phyloP scores from a whole-genome alignment of 2,888 invertebrate genomes.

The Plemyria rubiginata region DNA sequence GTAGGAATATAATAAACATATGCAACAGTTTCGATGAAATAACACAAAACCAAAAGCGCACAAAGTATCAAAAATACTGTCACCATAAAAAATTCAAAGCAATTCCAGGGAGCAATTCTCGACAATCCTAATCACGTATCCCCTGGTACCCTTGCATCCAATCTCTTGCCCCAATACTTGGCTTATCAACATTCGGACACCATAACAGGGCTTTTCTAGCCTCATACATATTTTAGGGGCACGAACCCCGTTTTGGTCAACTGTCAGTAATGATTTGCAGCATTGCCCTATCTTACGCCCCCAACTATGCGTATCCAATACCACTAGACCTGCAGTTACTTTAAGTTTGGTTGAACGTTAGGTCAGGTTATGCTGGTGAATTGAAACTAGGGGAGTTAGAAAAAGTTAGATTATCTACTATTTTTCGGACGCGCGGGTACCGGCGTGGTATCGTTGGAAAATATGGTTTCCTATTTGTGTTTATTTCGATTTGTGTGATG shows the following conservation, averaged over 20 bases:
- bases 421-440: conserved; percentile 77
- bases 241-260: conserved; percentile 81
- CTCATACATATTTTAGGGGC: conserved; percentile 84
- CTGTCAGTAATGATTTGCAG: conserved; percentile 85
- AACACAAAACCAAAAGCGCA: not conserved
- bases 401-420: conserved; percentile 83
- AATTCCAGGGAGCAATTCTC: conserved; percentile 54
- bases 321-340: conserved; percentile 43
- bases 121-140: conserved; percentile 71
- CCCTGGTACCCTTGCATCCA: conserved; percentile 57
- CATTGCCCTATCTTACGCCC: conserved; percentile 75
- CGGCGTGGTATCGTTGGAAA: conserved; percentile 78
- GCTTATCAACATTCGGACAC: conserved; percentile 85
- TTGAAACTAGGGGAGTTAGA: conserved; percentile 73
- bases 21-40: not conserved
- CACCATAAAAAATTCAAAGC: conserved; percentile 42
- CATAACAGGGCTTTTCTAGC: conserved; percentile 80
- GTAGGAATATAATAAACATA: too few species aligned
- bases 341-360: not conserved
- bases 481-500: conserved; percentile 55
- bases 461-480: conserved; percentile 83
- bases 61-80: conserved; percentile 27
- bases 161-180: conserved; percentile 70
- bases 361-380: conserved; percentile 48
- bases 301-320: conserved; percentile 55